phyloP scores from a whole-genome alignment of 23 tunicate species.

The Pegea sp. region DNA sequence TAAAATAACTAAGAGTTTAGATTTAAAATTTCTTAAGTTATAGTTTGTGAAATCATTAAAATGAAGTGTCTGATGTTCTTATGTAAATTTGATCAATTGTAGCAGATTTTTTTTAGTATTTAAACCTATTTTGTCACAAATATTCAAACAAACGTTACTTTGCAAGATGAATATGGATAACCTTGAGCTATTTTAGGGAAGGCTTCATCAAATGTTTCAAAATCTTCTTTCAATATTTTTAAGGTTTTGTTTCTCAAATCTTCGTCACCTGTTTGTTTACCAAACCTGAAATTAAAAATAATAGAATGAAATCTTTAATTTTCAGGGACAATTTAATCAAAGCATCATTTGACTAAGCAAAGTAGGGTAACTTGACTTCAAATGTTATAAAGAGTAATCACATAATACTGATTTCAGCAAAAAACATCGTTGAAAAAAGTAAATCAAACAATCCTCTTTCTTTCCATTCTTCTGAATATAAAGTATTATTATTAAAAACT shows the following conservation, averaged over 20 bases:
- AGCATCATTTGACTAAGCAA: too few species aligned
- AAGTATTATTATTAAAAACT: not conserved
- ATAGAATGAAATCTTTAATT: too few species aligned
- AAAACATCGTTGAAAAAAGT: constrained; percentile 4
- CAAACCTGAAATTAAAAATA: constrained; percentile 4
- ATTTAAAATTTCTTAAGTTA: not conserved
- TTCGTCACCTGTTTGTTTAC: not conserved
- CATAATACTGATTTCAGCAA: constrained; percentile 3
- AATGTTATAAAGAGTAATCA: too few species aligned
- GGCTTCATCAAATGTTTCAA: constrained; percentile 7
- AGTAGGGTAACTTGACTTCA: too few species aligned
- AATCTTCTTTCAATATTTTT: constrained; percentile 4
- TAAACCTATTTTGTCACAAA: too few species aligned
- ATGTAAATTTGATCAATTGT: not conserved
- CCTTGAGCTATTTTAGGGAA: constrained; percentile 13
- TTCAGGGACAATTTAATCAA: too few species aligned
- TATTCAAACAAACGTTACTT: not conserved
- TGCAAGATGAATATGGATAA: constrained; percentile 3
- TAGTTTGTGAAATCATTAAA: not conserved
- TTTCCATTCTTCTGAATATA: not conserved
- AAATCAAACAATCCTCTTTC: constrained; percentile 4
- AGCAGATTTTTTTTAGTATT: not conserved
- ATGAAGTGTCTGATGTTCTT: not conserved
- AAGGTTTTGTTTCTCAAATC: not conserved
- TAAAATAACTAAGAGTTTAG: not conserved